phyloP scores from a whole-genome alignment of 37 sponge, comb jelly and placozoan species.

The Beroe forskalii region DNA sequence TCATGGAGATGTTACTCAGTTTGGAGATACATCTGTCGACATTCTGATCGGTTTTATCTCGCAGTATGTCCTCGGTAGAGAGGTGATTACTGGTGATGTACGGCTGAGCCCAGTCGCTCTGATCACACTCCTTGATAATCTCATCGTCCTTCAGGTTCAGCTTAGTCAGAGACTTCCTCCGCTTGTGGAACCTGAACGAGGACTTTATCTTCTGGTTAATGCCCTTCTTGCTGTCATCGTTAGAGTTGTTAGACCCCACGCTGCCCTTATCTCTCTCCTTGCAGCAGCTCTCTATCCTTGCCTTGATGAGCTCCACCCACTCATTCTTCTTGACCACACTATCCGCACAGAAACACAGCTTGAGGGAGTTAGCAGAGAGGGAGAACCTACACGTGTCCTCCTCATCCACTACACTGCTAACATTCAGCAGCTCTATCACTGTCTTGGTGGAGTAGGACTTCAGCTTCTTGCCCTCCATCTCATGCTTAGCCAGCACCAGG shows the following conservation, averaged over 20 bases:
- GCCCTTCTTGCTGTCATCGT: slow-evolving; percentile 24
- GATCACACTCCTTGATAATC: not conserved
- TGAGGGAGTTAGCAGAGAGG: not conserved
- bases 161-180: slow-evolving; percentile 25
- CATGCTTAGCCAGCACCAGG: slow-evolving; percentile 74
- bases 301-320: not conserved
- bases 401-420: not conserved
- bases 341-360: slow-evolving; percentile 6
- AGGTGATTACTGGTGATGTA: slow-evolving; percentile 36
- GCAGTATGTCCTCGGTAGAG: slow-evolving; percentile 6
- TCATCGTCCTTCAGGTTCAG: not conserved
- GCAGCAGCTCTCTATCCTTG: not conserved
- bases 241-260: slow-evolving; percentile 6
- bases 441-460: slow-evolving; percentile 16
- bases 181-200: slow-evolving; percentile 3
- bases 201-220: not conserved
- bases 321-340: not conserved
- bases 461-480: slow-evolving; percentile 48
- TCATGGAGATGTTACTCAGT: slow-evolving; percentile 54
- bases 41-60: not conserved
- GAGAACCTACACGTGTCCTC: slow-evolving; percentile 17
- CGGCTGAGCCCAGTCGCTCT: slow-evolving; percentile 45
- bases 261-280: not conserved
- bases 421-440: slow-evolving; percentile 2
- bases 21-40: slow-evolving; percentile 36